Evolutionary conservation across 1,140 invertebrate species (phyloP).

Genomic region (Anastrepha ludens): DNA sequence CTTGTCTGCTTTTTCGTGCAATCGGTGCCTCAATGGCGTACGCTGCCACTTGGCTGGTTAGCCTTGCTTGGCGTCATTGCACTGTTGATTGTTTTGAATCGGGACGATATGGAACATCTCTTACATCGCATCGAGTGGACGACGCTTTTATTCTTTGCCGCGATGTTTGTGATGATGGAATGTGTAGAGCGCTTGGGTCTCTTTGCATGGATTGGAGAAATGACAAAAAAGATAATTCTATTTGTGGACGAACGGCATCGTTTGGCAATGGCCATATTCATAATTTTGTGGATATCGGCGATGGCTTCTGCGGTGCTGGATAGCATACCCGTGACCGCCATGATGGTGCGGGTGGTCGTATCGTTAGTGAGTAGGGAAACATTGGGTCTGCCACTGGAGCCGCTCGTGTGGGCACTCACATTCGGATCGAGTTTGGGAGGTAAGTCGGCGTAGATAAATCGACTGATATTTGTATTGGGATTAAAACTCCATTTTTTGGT

Average conservation of each 20-base stretch:
- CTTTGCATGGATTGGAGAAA: conserved; percentile 82
- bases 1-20: conserved; percentile 84
- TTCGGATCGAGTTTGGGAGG: conserved; percentile 87
- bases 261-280: conserved; percentile 81
- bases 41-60: conserved; percentile 84
- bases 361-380: conserved; percentile 79
- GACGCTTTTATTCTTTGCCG: conserved; percentile 86
- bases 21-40: conserved; percentile 78
- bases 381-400: conserved; percentile 80
- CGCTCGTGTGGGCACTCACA: conserved; percentile 84
- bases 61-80: conserved; percentile 83
- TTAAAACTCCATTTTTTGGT: not conserved
- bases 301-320: conserved; percentile 88
- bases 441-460: conserved; percentile 65
- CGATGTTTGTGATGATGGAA: conserved; percentile 89
- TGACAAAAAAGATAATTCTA: conserved; percentile 80
- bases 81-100: conserved; percentile 79
- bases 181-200: conserved; percentile 82
- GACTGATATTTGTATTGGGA: not conserved
- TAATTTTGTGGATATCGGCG: conserved; percentile 86
- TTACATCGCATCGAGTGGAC: conserved; percentile 87
- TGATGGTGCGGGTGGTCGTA: conserved; percentile 86
- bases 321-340: conserved; percentile 87
- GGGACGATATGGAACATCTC: conserved; percentile 82
- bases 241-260: conserved; percentile 78